A percentile compares a stretch with the other conserved stretches of the same genome.
Evolutionary conservation across 2,888 invertebrate genomes (phyloP).

Genomic region (Pediacus dermestoides): DNA sequence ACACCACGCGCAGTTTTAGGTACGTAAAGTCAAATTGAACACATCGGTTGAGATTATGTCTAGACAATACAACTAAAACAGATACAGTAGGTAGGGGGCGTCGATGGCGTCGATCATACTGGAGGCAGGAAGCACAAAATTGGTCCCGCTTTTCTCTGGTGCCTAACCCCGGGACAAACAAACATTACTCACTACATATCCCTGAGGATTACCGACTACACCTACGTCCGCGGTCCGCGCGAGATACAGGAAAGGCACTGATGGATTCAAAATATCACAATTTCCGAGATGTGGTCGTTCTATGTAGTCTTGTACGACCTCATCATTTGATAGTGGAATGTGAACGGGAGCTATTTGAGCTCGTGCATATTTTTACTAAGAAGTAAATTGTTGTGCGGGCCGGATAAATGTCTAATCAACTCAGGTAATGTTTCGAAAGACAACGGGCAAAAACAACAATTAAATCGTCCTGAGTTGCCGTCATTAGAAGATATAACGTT

Average conservation of each 20-base stretch:
- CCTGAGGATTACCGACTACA: conserved; percentile 41
- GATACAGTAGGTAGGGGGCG: conserved; percentile 29
- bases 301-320: conserved; percentile 35
- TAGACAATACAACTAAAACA: conserved; percentile 39
- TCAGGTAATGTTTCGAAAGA: conserved; percentile 84
- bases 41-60: conserved; percentile 46
- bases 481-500: conserved; percentile 83
- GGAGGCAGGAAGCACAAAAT: conserved; percentile 30
- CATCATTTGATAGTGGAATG: conserved; percentile 34
- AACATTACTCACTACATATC: conserved; percentile 32
- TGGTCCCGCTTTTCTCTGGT: conserved; percentile 35
- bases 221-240: conserved; percentile 28
- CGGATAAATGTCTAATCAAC: conserved; percentile 80
- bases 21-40: conserved; percentile 49
- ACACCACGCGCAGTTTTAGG: conserved; percentile 47
- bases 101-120: conserved; percentile 32
- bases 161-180: conserved; percentile 33
- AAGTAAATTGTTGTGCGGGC: conserved; percentile 82
- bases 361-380: conserved; percentile 82
- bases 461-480: conserved; percentile 70
- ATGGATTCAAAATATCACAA: conserved; percentile 36
- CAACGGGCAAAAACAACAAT: conserved; percentile 84
- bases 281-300: conserved; percentile 35
- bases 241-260: conserved; percentile 31
- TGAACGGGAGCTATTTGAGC: conserved; percentile 35